Evolutionary conservation across 2,113 vertebrate species (phyloP).

Genomic region (Grus americana): DNA sequence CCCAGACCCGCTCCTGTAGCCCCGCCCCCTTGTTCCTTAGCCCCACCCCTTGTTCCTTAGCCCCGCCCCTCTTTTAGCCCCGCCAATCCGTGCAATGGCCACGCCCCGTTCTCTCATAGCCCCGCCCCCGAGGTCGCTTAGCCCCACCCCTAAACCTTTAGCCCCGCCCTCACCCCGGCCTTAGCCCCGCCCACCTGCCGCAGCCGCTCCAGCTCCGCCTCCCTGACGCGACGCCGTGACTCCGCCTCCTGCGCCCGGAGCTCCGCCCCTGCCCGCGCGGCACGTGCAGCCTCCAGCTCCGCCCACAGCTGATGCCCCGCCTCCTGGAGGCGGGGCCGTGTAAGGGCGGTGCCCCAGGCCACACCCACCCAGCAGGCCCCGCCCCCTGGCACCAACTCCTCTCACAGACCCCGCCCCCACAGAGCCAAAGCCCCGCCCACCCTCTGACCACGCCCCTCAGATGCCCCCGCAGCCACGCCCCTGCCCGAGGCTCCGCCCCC

Average conservation of each 20-base stretch:
- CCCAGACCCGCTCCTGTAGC: too few relatives aligned
- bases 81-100: too few relatives aligned
- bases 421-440: too few relatives aligned
- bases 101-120: too few relatives aligned
- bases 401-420: too few relatives aligned
- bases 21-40: not conserved
- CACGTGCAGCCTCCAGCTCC: not conserved
- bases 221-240: not conserved
- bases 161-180: too few relatives aligned
- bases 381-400: not conserved
- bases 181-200: not conserved
- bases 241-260: not conserved
- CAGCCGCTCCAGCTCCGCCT: not conserved
- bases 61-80: not conserved
- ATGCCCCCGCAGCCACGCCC: too few relatives aligned
- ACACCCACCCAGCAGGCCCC: not conserved
- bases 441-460: too few relatives aligned
- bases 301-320: not conserved
- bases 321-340: not conserved
- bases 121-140: not conserved
- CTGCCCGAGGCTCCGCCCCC: too few relatives aligned
- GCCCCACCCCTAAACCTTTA: not conserved
- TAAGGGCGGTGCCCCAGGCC: not conserved
- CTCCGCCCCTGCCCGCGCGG: not conserved
- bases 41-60: not conserved